phyloP scores from a whole-genome alignment of 2,797 vertebrate genomes.

The Pantherophis vulpinus region DNA sequence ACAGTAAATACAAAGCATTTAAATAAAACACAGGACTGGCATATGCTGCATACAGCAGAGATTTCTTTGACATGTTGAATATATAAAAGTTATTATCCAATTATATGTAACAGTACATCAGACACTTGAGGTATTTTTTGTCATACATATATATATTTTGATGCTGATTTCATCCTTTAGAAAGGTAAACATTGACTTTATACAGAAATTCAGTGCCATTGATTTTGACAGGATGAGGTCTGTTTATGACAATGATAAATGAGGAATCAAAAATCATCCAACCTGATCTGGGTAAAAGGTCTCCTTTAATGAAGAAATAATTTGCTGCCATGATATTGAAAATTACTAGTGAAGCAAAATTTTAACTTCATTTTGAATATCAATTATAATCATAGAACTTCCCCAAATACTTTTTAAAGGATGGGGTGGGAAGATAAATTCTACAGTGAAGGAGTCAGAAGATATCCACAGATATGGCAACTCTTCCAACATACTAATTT shows the following conservation, averaged over 20 bases:
- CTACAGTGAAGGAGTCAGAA: not conserved
- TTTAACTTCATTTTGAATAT: not conserved
- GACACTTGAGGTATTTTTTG: not conserved
- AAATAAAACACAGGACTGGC: not conserved
- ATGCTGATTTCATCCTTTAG: constrained; percentile 11
- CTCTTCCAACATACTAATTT: not conserved
- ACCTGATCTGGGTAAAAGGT: constrained; percentile 27
- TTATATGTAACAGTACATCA: not conserved
- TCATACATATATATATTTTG: not conserved
- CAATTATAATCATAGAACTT: not conserved
- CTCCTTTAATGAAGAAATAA: constrained; percentile 17
- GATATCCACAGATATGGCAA: not conserved
- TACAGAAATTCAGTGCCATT: not conserved
- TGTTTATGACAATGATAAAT: constrained; percentile 17
- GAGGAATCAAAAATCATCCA: constrained; percentile 15
- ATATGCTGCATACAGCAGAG: not conserved
- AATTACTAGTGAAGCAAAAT: constrained; percentile 22
- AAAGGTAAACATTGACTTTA: not conserved
- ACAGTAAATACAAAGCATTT: not conserved
- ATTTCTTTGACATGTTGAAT: not conserved
- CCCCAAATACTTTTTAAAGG: not conserved
- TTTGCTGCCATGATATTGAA: constrained; percentile 11
- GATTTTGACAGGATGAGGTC: constrained; percentile 20
- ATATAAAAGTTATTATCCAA: not conserved
- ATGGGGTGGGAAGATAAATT: not conserved